These are phyloP conservation scores for Scalopus aquaticus DNA, from an alignment of 2,113 vertebrate species.

Conservation along the genomic window DNA sequence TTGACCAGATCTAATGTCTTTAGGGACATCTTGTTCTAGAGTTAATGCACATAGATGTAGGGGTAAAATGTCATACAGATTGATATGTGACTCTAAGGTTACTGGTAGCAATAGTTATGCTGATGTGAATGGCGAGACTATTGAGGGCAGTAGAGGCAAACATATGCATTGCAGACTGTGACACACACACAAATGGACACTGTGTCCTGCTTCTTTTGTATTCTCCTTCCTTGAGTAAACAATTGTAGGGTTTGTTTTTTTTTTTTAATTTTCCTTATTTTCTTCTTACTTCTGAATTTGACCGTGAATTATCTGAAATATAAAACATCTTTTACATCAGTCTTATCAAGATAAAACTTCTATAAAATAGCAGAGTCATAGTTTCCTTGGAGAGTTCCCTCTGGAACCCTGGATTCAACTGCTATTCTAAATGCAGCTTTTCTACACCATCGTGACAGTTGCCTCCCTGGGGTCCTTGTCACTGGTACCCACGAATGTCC, in stretches of 20 bases:
- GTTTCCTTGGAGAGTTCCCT: background rate
- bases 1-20: background rate
- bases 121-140: background rate
- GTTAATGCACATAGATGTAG: background rate
- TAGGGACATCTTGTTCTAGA: background rate
- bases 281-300: background rate
- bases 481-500: background rate
- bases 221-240: background rate
- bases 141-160: background rate
- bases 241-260: background rate
- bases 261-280: background rate
- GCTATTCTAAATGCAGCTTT: background rate
- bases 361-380: background rate
- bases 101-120: background rate
- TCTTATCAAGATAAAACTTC: background rate
- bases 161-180: background rate
- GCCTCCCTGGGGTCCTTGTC: background rate
- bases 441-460: background rate
- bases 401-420: background rate
- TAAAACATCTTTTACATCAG: background rate
- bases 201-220: background rate
- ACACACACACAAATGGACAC: accelerated
- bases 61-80: background rate
- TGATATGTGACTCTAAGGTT: background rate
- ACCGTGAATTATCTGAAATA: background rate